Conservation (phyloP, 1,140 invertebrate species). For the Oreohelix idahoensis region DNA sequence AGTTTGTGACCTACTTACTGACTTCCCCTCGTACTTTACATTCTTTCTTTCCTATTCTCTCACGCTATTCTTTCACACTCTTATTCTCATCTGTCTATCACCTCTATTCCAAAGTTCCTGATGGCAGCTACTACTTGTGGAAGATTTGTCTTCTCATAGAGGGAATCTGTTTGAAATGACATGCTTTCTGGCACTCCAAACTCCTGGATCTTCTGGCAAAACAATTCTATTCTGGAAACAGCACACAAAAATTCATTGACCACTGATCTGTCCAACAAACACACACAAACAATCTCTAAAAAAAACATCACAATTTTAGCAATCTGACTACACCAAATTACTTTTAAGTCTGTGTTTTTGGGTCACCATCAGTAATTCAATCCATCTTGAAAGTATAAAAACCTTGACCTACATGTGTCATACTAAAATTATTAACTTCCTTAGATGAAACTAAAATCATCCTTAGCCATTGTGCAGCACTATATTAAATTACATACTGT, state of each 20-base stretch:
- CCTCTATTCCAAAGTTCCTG: constrained; percentile 63
- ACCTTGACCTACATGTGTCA: too few species aligned
- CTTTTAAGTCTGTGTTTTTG: too few species aligned
- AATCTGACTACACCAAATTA: too few species aligned
- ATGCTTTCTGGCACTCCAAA: constrained; percentile 59
- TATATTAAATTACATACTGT: too few species aligned
- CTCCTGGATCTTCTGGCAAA: constrained; percentile 50
- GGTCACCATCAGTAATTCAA: too few species aligned
- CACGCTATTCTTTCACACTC: background rate
- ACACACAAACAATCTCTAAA: background rate
- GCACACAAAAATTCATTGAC: background rate
- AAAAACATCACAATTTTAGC: background rate
- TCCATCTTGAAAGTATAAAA: too few species aligned
- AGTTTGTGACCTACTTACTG: too few species aligned
- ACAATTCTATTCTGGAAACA: constrained; percentile 52
- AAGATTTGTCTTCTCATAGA: constrained; percentile 65
- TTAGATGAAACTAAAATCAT: too few species aligned
- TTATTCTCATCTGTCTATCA: constrained; percentile 28
- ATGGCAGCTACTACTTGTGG: constrained; percentile 61
- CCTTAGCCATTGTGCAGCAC: too few species aligned
- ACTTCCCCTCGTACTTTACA: too few species aligned
- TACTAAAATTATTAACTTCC: too few species aligned
- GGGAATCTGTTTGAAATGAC: constrained; percentile 63
- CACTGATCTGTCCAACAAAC: background rate
- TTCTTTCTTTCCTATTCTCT: background rate